Conservation (phyloP, 2,888 invertebrate genomes). For the Heliothis peltigera region DNA sequence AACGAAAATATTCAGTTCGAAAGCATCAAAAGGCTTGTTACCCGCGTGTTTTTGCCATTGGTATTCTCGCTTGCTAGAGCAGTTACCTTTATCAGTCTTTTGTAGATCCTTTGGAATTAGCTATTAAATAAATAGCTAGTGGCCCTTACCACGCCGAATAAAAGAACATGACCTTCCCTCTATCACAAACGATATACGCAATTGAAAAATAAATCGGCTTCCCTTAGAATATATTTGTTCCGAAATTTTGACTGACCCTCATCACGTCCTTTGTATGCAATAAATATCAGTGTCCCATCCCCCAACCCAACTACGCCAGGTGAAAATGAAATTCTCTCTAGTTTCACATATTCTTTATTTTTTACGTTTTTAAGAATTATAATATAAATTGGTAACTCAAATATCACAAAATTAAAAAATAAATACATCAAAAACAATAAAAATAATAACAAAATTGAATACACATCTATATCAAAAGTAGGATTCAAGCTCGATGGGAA, state of each 20-base stretch:
- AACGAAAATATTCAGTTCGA: conserved; percentile 63
- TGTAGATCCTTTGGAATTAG: conserved; percentile 67
- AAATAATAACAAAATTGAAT: conserved; percentile 60
- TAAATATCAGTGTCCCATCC: conserved; percentile 27
- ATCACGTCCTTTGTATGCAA: conserved; percentile 40
- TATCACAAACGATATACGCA: conserved; percentile 52
- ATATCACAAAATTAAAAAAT: conserved; percentile 74
- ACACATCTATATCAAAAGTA: conserved; percentile 63
- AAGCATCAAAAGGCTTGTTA: conserved; percentile 64
- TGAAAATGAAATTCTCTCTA: conserved; percentile 49
- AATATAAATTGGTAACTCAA: conserved; percentile 63
- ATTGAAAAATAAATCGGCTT: conserved; percentile 63
- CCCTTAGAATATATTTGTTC: conserved; percentile 50
- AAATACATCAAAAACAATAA: conserved; percentile 55
- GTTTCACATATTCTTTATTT: conserved; percentile 63
- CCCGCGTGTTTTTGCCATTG: conserved; percentile 59
- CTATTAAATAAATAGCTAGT: conserved; percentile 74
- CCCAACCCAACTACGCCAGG: conserved; percentile 14
- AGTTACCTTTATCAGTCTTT: conserved; percentile 69
- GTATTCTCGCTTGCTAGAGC: conserved; percentile 64
- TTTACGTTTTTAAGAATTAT: conserved; percentile 55
- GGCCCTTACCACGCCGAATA: conserved; percentile 62
- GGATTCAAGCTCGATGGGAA: conserved; percentile 79
- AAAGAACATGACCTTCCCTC: conserved; percentile 64
- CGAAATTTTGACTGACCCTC: conserved; percentile 52